Evolutionary conservation across 2,797 vertebrate species (phyloP).

Genomic region (Pantherophis alleghaniensis): DNA sequence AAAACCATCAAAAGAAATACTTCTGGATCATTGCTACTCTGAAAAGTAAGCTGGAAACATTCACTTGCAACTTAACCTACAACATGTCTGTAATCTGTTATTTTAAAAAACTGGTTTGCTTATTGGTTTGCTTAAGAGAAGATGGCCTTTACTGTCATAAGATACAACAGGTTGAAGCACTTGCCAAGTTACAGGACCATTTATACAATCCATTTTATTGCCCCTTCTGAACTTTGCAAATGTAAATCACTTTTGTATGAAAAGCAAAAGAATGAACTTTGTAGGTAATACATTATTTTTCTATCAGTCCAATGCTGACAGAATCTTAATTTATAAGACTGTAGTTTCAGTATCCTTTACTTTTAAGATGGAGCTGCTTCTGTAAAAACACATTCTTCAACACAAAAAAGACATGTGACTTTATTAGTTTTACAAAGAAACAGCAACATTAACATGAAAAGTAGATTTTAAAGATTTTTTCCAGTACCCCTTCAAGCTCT

Average conservation of each 20-base stretch:
- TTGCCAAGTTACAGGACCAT: neutral
- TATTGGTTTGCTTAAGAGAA: neutral
- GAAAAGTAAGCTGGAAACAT: neutral
- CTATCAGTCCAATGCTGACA: neutral
- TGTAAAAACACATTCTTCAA: neutral
- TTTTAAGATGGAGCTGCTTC: neutral
- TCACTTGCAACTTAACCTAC: neutral
- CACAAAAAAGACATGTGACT: neutral
- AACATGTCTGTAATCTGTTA: neutral
- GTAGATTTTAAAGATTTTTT: neutral
- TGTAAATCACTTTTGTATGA: neutral
- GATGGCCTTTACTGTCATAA: neutral
- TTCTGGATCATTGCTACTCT: neutral
- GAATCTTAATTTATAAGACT: neutral
- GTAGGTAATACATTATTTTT: neutral
- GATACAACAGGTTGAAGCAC: neutral
- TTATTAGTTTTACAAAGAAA: neutral
- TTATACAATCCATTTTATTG: neutral
- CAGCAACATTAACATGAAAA: neutral
- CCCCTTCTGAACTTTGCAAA: neutral
- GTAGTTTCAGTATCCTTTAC: neutral
- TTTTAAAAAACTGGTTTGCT: neutral
- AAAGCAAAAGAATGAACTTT: neutral
- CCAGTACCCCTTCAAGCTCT: neutral
- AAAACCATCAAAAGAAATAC: neutral